A percentile compares a stretch with the other conserved stretches of the same genome.
Evolutionary conservation across 2,888 invertebrate species (phyloP).

Genomic region (Clanis bilineata): DNA sequence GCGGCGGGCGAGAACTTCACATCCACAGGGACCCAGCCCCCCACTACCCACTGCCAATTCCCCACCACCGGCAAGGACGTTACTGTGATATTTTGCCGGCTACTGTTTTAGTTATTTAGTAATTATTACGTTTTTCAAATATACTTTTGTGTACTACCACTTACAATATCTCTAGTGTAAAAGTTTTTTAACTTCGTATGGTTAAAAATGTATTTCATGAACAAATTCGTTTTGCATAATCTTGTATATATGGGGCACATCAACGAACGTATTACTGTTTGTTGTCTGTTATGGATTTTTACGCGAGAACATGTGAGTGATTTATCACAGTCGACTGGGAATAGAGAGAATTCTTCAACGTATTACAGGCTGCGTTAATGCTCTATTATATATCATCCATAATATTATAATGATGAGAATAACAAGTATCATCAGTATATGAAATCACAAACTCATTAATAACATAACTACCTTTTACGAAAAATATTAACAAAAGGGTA

Average conservation of each 20-base stretch:
- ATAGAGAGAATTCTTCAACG: conserved; percentile 61
- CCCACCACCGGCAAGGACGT: conserved; percentile 51
- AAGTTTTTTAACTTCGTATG: not conserved
- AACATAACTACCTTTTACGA: too few relatives aligned
- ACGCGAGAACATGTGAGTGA: conserved; percentile 71
- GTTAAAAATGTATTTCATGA: not conserved
- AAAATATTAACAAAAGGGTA: too few relatives aligned
- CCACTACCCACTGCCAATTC: conserved; percentile 54
- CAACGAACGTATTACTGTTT: conserved; percentile 33
- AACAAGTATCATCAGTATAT: not conserved
- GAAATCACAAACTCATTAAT: too few relatives aligned
- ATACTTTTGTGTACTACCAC: not conserved
- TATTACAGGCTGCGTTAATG: conserved; percentile 67
- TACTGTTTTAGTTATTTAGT: conserved; percentile 6
- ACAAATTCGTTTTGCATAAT: conserved; percentile 16
- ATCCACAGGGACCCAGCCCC: conserved; percentile 66
- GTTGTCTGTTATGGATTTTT: conserved; percentile 52
- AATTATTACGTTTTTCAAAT: not conserved
- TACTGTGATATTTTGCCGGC: conserved; percentile 66
- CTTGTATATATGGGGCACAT: conserved; percentile 21
- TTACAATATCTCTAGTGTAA: too few relatives aligned
- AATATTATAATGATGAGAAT: not conserved
- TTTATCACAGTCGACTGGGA: conserved; percentile 71
- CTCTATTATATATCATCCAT: conserved; percentile 42
- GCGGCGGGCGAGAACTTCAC: conserved; percentile 74